Base-by-base conservation (phyloP, 2,888 invertebrate species). In the Nomada hirtipes region DNA sequence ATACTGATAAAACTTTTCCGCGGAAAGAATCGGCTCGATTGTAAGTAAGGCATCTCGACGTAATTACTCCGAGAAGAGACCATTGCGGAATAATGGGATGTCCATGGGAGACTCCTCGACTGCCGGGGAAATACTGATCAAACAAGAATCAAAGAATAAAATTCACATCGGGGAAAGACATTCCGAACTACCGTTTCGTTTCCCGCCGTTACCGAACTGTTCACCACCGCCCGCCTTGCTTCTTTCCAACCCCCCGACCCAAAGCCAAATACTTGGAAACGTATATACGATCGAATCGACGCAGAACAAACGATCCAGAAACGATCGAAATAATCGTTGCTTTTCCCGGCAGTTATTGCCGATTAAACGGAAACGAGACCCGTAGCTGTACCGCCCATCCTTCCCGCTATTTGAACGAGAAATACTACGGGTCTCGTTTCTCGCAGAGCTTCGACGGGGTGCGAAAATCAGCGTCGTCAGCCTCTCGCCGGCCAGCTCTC, bases 391-490 rank as follows among this genome's bases (percentile, higher is more conserved):
- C 23, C 59, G 11, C 44, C 23, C 44, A 2, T 11, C 11, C 7
- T 20, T 0, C 36, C 36, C 3, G 7, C 3, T 4, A 13, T 10
- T 26, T 4, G 26, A 18, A 11, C 52, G 47, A 42, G 53, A 52
- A 67, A 63, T 73, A 53, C 52, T 52, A 50, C 52, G 44, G 3
- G 26, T 53, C 68, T 59, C 47, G 60, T n/a, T 18, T 44, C 2
- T n/a, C 50, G 75, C 52, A 26, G 47, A 11, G 52, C 47, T 10
- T 74, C 71, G 47, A 29, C 60, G 69, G 69, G 73, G 81, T 70
- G 85, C 79, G 70, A 80, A 82, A 85, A 86, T 83, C 86, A 65
- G 80, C 85, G 86, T 86, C 89, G 86, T 82, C 88, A 81, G 82
- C 79, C 81, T 84, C 87, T 87, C 84, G 80, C 88, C 83, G 59